Evolutionary conservation across 2,113 vertebrate genomes (phyloP), one percentile per base, ranked within the genome.

Genomic region (Hymenochirus boettgeri): DNA sequence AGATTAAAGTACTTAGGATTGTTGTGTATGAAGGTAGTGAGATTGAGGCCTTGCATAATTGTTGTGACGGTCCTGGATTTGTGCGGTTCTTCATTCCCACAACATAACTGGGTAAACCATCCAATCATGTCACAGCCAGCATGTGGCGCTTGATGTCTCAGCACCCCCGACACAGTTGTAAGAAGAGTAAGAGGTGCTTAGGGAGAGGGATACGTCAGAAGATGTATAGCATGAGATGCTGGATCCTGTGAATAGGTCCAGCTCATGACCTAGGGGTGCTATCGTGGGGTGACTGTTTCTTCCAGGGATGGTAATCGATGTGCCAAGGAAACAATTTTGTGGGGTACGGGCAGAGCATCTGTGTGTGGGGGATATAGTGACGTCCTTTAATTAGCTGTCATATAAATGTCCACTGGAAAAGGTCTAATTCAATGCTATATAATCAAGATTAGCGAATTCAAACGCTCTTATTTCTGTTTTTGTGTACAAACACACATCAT

Each of bases 281-380:
- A 70, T 52, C 65, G 62, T 60, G 66, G 53, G 71, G 62, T 55
- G 59, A 39, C 42, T 35, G 56, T 75, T 70, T 70, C 63, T 72
- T 71, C 72, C 47, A 45, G 13, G 27, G 61, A 67, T 62, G 63
- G 67, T 72, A 70, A 74, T n/a, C n/a, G 55, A 31, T 24, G 46
- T 50, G 65, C 39, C 19, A 56, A 52, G 62, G 58, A 52, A 65
- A 70, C 59, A 48, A 45, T 67, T 64, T 47, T 69, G n/a, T 47
- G 61, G 59, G 69, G 47, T 61, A 61, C 64, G 48, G 66, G 59
- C 71, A 62, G 59, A 51, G 55, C 33, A 61, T 75, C 71, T 39
- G 66, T 64, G 63, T 63, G 55, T 67, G 48, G 62, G 62, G 46
- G 62, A 48, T 39, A 62, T 39, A 39, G 42, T 59, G 66, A 61